A percentile compares a stretch with the other conserved stretches of the same genome.
phyloP scores from a whole-genome alignment of 2,888 invertebrate genomes.

The Sceliomorpha sp. region DNA sequence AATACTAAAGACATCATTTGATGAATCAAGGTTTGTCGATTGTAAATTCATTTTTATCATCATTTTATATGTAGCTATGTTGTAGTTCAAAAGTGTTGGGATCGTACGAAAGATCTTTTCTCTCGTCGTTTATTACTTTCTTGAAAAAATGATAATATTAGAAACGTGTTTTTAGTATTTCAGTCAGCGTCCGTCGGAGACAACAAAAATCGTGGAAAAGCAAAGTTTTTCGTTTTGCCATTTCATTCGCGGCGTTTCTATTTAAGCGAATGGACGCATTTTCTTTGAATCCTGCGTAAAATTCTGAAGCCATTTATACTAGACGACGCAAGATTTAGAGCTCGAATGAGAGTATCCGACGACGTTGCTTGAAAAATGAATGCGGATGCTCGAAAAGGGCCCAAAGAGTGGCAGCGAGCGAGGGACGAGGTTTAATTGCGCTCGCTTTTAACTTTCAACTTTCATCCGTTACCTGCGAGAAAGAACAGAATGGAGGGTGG shows the following conservation, averaged over 20 bases:
- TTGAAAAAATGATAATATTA: too few relatives aligned
- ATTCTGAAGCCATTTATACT: constrained; percentile 58
- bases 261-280: constrained; percentile 44
- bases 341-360: constrained; percentile 67
- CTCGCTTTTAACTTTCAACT: constrained; percentile 72
- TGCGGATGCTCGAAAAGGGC: constrained; percentile 65
- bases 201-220: too few relatives aligned
- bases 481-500: constrained; percentile 49
- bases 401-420: constrained; percentile 45
- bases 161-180: too few relatives aligned
- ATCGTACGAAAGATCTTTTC: too few relatives aligned
- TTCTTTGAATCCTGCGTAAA: constrained; percentile 62
- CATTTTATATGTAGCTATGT: too few relatives aligned
- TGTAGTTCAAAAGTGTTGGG: too few relatives aligned
- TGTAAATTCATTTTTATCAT: too few relatives aligned
- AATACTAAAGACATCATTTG: too few relatives aligned
- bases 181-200: too few relatives aligned
- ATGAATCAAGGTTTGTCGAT: too few relatives aligned
- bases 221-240: too few relatives aligned
- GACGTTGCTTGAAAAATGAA: constrained; percentile 73
- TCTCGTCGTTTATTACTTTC: too few relatives aligned
- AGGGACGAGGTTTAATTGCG: constrained; percentile 73
- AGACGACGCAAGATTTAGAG: constrained; percentile 65
- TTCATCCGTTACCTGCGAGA: constrained; percentile 60
- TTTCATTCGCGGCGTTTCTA: constrained; percentile 45